Base-by-base conservation (phyloP, 2,113 vertebrate genomes). In the Cyanoramphus novaezelandiae region DNA sequence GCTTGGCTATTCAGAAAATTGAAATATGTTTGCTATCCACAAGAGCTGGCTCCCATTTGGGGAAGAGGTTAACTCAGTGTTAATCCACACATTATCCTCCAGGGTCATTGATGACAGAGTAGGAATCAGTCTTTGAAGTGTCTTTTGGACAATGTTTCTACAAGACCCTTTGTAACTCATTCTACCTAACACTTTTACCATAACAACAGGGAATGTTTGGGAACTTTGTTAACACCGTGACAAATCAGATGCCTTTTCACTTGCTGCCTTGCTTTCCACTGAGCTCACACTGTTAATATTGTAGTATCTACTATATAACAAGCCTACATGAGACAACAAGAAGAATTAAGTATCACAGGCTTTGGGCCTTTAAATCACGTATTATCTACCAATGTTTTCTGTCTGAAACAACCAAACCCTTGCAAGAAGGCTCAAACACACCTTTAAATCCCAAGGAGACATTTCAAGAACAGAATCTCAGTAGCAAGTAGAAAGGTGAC, bases 261-360 rank as follows among this genome's bases (percentile, higher is more conserved):
- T 64, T n/a, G 8, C 46, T 47, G 46, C 46, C 35, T 82, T 82
- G 31, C 87, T 88, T 75, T 69, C 39, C 53, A n/a, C 71, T 68
- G 71, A 44, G 72, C 50, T 95, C 69, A 47, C 43, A 25, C 46
- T 70, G 68, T 46, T 92, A 81, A 55, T 71, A 64, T 33, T 86
- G 13, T 75, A 68, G 37, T 64, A 63, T 50, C 83, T 50, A 4
- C 24, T 17, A 76, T 53, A 49, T 53, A 91, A 76, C 31, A 68
- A 39, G 63, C 13, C 64, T 74, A 12, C 27, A 60, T 17, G 88
- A 84, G 62, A 82, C 74, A 94, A 55, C 50, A 77, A 90, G 68
- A 17, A 86, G 77, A 91, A 93, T 86, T 91, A 96, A 92, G 92
- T 86, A 89, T 41, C 39, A 64, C 24, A 57, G 39, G 24, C 72